These are phyloP conservation scores for Achatina immaculata DNA, from an alignment of 1,140 invertebrate species.

Conservation along the genomic window DNA sequence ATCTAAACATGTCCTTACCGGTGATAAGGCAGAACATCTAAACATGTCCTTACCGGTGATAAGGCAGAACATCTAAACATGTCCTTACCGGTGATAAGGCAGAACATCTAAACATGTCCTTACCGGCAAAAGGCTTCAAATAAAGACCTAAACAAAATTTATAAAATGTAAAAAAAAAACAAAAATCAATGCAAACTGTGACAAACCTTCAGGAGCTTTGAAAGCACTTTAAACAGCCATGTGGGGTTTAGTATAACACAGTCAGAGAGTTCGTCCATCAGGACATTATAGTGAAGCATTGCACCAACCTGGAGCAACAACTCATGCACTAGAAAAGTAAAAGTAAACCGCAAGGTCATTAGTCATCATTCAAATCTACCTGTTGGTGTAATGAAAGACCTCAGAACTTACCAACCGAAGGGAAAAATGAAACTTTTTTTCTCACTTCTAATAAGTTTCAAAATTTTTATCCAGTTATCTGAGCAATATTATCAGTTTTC, in stretches of 20 bases:
- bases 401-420: not conserved
- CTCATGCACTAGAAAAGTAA: conserved; percentile 28
- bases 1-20: too few species aligned
- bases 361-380: not conserved
- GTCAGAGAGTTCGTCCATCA: not conserved
- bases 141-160: too few species aligned
- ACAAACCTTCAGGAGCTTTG: conserved; percentile 16
- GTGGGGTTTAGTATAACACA: conserved; percentile 22
- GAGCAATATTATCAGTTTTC: not conserved
- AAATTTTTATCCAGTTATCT: not conserved
- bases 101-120: too few species aligned
- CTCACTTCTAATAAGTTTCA: not conserved
- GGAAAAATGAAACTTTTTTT: not conserved
- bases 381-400: not conserved
- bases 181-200: too few species aligned
- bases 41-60: too few species aligned
- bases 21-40: too few species aligned
- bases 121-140: too few species aligned
- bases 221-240: conserved; percentile 15
- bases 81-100: too few species aligned
- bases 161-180: too few species aligned
- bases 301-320: conserved; percentile 31
- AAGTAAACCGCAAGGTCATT: not conserved
- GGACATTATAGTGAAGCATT: conserved; percentile 28
- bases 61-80: too few species aligned